Percentiles rank a stretch among this genome's conserved stretches.
phyloP scores from a whole-genome alignment of 2,113 vertebrate species.

The Fregata magnificens region DNA sequence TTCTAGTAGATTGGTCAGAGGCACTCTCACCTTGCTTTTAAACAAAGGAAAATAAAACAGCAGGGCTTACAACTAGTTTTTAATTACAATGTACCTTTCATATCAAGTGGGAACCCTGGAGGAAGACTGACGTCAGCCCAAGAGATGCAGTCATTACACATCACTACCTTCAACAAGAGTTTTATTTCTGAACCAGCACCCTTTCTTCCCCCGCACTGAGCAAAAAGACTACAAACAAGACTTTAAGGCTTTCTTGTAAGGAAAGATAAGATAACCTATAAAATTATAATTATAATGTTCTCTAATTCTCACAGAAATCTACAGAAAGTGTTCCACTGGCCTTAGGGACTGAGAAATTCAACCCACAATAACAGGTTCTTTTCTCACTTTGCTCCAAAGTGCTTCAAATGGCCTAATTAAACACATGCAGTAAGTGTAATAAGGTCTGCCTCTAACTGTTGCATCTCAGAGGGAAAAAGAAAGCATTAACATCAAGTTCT shows the following conservation, averaged over 20 bases:
- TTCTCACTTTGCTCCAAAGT: not conserved
- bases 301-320: not conserved
- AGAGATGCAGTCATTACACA: not conserved
- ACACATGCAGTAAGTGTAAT: not conserved
- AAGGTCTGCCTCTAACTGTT: not conserved
- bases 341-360: not conserved
- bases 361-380: not conserved
- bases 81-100: not conserved
- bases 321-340: not conserved
- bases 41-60: not conserved
- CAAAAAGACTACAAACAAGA: not conserved
- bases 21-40: not conserved
- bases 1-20: not conserved
- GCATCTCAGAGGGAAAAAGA: not conserved
- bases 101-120: not conserved
- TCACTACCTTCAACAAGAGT: not conserved
- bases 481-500: not conserved
- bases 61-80: not conserved
- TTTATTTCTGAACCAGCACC: not conserved
- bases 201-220: not conserved
- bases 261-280: not conserved
- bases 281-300: not conserved
- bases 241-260: not conserved
- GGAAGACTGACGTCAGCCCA: not conserved
- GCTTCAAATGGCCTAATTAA: not conserved